Conservation (phyloP, 2,113 vertebrate genomes). For the Carassius auratus region DNA sequence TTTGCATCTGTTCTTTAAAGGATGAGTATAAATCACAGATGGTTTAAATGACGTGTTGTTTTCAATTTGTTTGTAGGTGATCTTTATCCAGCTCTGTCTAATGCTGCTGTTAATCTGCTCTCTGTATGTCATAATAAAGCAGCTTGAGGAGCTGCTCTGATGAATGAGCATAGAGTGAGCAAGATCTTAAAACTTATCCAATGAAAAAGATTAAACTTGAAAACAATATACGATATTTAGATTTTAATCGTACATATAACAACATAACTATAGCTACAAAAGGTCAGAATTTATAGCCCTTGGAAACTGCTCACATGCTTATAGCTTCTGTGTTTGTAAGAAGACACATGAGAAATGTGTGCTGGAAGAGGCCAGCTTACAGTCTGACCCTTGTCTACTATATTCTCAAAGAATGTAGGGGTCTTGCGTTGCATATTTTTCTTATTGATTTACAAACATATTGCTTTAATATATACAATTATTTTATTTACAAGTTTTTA, state of each 20-base stretch:
- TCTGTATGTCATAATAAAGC: constrained; percentile 37
- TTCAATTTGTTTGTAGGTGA: constrained; percentile 18
- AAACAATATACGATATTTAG: not conserved
- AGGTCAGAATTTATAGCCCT: not conserved
- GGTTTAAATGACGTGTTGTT: not conserved
- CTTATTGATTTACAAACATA: not conserved
- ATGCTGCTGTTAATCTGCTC: not conserved
- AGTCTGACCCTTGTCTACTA: not conserved
- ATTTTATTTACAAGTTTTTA: not conserved
- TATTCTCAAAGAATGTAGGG: not conserved
- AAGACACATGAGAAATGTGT: not conserved
- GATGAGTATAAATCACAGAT: constrained; percentile 1
- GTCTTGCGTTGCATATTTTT: not conserved
- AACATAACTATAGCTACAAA: not conserved
- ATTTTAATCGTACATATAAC: not conserved
- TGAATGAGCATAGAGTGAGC: not conserved
- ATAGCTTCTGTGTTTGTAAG: not conserved
- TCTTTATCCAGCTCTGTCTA: constrained; percentile 34
- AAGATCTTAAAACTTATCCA: not conserved
- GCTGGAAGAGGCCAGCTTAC: not conserved
- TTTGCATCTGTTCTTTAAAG: not conserved
- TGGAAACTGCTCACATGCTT: not conserved
- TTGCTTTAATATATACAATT: not conserved
- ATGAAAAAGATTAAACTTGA: not conserved
- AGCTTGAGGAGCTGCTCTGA: constrained; percentile 12